Percentiles rank a stretch among this genome's conserved stretches.
Conservation (phyloP, 2,797 vertebrate genomes). For the Pipistrellus pipistrellus region DNA sequence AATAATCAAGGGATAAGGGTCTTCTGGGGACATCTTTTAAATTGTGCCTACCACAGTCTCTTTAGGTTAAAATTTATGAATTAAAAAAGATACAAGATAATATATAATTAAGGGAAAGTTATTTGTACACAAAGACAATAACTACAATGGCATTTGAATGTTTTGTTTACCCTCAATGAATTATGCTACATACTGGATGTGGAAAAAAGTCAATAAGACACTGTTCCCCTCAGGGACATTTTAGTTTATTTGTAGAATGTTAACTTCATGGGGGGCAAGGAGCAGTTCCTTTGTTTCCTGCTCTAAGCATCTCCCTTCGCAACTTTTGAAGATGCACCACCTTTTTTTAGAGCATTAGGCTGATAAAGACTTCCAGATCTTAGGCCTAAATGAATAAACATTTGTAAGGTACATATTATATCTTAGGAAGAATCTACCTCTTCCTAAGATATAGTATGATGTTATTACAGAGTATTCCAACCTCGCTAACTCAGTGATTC, state of each 20-base stretch:
- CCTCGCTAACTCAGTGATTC: not conserved
- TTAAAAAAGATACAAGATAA: not conserved
- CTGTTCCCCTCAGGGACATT: not conserved
- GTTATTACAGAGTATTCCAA: not conserved
- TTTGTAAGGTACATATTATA: not conserved
- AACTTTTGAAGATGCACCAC: not conserved
- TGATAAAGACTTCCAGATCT: not conserved
- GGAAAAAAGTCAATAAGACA: not conserved
- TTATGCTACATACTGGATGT: not conserved
- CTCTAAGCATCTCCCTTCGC: not conserved
- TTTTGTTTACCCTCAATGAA: not conserved
- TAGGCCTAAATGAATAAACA: not conserved
- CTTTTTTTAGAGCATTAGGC: not conserved
- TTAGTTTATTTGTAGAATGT: not conserved
- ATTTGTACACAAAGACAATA: not conserved
- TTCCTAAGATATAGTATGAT: not conserved
- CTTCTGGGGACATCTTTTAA: not conserved
- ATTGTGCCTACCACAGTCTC: not conserved
- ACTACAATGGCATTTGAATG: not conserved
- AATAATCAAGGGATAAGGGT: not conserved
- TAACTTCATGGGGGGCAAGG: not conserved
- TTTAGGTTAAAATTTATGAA: not conserved
- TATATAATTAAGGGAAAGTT: not conserved
- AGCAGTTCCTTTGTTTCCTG: not conserved
- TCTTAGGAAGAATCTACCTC: not conserved